These are phyloP conservation scores for Pollenia angustigena DNA, from an alignment of 2,888 invertebrate species.

Conservation along the genomic window DNA sequence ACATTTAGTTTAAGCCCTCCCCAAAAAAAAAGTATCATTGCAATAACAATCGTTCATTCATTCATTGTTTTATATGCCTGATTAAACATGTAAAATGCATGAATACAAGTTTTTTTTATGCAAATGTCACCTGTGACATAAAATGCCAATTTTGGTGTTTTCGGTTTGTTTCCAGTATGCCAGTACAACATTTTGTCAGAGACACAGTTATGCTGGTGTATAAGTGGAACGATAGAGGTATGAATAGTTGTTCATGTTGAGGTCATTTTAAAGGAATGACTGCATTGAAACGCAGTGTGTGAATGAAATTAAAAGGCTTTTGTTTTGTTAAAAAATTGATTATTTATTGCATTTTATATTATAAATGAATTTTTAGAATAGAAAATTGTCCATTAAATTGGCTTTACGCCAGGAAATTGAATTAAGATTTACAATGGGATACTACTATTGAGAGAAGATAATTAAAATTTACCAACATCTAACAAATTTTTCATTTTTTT, in stretches of 20 bases:
- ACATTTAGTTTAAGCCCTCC: conserved; percentile 21
- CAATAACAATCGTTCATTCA: conserved; percentile 12
- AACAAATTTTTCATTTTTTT: too few species aligned
- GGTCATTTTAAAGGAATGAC: conserved; percentile 60
- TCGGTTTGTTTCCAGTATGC: conserved; percentile 11
- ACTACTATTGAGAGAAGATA: too few species aligned
- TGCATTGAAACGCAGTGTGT: conserved; percentile 36
- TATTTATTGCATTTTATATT: conserved; percentile 1
- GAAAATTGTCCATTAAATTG: too few species aligned
- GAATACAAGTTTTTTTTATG: conserved; percentile 31
- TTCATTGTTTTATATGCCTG: conserved; percentile 52
- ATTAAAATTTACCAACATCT: too few species aligned
- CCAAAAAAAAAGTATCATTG: conserved; percentile 7
- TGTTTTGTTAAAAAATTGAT: not conserved
- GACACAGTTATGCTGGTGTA: not conserved
- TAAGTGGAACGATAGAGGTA: too few species aligned
- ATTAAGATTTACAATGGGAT: too few species aligned
- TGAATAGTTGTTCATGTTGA: conserved; percentile 37
- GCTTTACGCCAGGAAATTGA: too few species aligned
- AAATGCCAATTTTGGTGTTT: conserved; percentile 62
- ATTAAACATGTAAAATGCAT: conserved; percentile 56
- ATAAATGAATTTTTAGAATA: not conserved
- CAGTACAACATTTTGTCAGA: not conserved
- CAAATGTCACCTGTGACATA: conserved; percentile 70
- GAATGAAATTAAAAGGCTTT: not conserved